Base-by-base conservation (phyloP, 2,797 vertebrate species). In the Cirrhinus molitorella region DNA sequence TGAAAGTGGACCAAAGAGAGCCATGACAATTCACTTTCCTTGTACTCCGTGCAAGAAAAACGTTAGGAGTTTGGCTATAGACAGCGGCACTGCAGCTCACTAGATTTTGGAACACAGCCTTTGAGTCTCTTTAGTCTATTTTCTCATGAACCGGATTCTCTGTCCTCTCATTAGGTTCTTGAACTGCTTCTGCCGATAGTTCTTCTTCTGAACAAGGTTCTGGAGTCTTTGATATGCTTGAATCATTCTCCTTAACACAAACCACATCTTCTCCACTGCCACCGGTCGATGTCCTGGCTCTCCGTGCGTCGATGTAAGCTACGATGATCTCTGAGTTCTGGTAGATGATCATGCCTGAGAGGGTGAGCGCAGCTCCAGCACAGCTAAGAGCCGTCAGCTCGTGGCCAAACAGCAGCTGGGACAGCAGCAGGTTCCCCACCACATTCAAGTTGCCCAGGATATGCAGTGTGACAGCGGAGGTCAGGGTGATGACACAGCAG, bases 391-490 rank as follows among this genome's bases (percentile, higher is more conserved):
- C 23, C 0, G 97, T 97, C 86, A 99, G 89, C 88, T 92, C 93
- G 23, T 95, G 97, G 81, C 96, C 97, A 0, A 99, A 99, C 8
- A 99, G 94, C 86, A 99, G 88, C 86, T 96, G 92, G 1, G 98
- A 98, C 74, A 99, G 90, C 89, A 98, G 89, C 83, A 99, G 94
- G 93, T 99, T 99, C 57, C 97, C 98, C 91, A 98, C 96, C 63
- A 98, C 93, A 0, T 94, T 98, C 90, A 99, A 91, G 91, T 99
- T 99, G 80, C 98, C 98, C 31, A 99, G 96, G 86, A 99, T 95
- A 4, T 99, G 98, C 91, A 99, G 94, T 0, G 98, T 99, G 93
- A 99, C 98, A 11, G 98, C 97, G 0, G 98, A 99, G 17, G 98
- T 99, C 86, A 97, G 97, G 2, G 96, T 96, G 93, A 99, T 96